Evolutionary conservation across 2,797 vertebrate species (phyloP), one percentile per base, ranked within the genome.

Genomic region (Anisognathus igniventris): DNA sequence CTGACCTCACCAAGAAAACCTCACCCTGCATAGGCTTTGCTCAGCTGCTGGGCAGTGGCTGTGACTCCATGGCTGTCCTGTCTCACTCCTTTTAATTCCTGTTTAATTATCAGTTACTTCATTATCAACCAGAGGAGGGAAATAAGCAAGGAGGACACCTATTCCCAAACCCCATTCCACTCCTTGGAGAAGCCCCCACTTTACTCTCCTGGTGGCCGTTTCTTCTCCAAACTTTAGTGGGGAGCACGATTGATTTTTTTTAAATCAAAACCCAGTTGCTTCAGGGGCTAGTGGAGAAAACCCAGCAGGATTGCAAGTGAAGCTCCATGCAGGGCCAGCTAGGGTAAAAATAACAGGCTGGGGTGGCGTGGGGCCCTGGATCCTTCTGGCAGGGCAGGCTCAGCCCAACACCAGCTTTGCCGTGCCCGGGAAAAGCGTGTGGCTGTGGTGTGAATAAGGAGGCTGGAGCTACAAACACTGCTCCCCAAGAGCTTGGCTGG

Each of bases 321-420:
- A 92, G 42, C 4, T 31, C n/a, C 0, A 0, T 50, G 31, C 61
- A 33, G 75, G 72, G 76, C 77, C 76, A 77, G 68, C 40, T 35
- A 14, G 58, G 92, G 84, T 91, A 86, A 92, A 96, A 95, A 95
- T 87, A 91, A 75, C 83, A 73, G 60, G 53, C 73, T 54, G 44
- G 51, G 56, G 23, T 28, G 17, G 60, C 2, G 1, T 73, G 89
- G 71, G 62, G 48, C 82, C 56, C 8, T 25, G 12, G 60, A 67
- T 67, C 62, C n/a, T 83, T 70, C 72, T 18, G 20, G 77, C 72
- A 67, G 33, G 50, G 70, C 60, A 64, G 33, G 42, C 68, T 92
- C 61, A 77, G 56, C 50, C 79, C 1, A 1, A 33, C 57, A 42
- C n/a, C 31, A 9, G 44, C 74, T 57, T 20, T 5, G 3, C 39